Percentiles rank a stretch among this genome's conserved stretches.
phyloP scores from a whole-genome alignment of 2,113 vertebrate species.

The human region GRCh38 chr11:134362001-134362500 shows the following conservation, averaged over 20 bases:
- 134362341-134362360: no score
- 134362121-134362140: not conserved
- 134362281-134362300: not conserved
- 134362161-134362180: not conserved
- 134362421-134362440: not conserved
- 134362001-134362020: not conserved
- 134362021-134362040: accelerated
- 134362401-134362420: not conserved
- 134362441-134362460: not conserved
- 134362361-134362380: not conserved
- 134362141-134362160: not conserved
- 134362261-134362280: not conserved
- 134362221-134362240: not conserved
- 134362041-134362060: no score
- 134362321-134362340: no score
- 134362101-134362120: not conserved
- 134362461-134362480: not conserved
- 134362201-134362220: not conserved
- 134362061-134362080: not conserved
- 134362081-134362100: not conserved
- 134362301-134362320: not conserved
- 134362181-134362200: not conserved
- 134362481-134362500: not conserved
- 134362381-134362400: not conserved
- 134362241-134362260: not conserved